Percentiles rank a stretch among this genome's conserved stretches.
phyloP scores from a whole-genome alignment of 2,797 vertebrate species.

The Sebastes melanostomus region DNA sequence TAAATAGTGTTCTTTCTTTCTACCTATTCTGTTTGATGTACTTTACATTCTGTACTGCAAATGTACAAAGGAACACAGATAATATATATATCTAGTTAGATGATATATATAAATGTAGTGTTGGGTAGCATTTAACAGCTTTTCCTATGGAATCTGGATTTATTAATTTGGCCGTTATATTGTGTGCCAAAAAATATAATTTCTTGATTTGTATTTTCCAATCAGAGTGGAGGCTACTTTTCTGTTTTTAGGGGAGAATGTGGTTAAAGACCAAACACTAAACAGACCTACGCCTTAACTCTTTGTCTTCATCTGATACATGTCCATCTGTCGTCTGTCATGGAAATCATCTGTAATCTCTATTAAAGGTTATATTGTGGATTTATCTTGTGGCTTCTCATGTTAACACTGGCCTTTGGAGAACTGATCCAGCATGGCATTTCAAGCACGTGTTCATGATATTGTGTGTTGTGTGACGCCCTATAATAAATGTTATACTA shows the following conservation, averaged over 20 bases:
- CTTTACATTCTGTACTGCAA: conserved; percentile 12
- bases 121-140: neutral
- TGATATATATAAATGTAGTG: neutral
- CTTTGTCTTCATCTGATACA: conserved; percentile 28
- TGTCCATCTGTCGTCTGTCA: conserved; percentile 21
- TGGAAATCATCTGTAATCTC: conserved; percentile 23
- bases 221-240: conserved; percentile 12
- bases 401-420: conserved; percentile 36
- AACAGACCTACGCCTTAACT: conserved; percentile 58
- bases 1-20: conserved; percentile 5
- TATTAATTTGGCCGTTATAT: conserved; percentile 32
- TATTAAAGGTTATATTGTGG: conserved; percentile 23
- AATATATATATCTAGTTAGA: neutral
- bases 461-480: conserved; percentile 48
- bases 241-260: conserved; percentile 31
- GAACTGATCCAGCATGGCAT: conserved; percentile 51
- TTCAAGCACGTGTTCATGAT: conserved; percentile 64
- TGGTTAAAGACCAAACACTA: conserved; percentile 55
- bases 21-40: conserved; percentile 8
- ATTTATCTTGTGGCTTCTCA: conserved; percentile 41
- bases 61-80: conserved; percentile 29
- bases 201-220: conserved; percentile 7
- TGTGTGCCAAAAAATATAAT: conserved; percentile 12
- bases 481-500: conserved; percentile 72
- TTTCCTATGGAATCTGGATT: conserved; percentile 6